Evolutionary conservation across 2,888 invertebrate species (phyloP).

Genomic region (Stenchaetothrips biformis): DNA sequence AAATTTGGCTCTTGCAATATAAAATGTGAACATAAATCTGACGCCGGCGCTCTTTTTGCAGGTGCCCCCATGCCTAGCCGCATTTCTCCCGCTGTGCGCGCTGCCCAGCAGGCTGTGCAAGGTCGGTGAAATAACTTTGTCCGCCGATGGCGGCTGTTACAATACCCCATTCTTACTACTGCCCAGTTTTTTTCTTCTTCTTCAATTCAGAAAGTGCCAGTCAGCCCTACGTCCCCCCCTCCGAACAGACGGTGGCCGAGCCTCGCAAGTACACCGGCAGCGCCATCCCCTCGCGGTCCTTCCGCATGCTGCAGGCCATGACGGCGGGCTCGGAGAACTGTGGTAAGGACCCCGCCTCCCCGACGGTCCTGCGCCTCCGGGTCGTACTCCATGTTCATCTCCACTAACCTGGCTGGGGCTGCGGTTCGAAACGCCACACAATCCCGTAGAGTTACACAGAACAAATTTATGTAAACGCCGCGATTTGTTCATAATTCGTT

Average conservation of each 20-base stretch:
- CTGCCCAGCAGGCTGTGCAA: constrained; percentile 8
- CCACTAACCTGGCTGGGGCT: too few species aligned
- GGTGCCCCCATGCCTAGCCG: not conserved
- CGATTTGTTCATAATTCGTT: too few species aligned
- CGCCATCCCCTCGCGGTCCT: constrained; percentile 74
- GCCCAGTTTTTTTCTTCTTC: too few species aligned
- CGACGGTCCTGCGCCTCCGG: too few species aligned
- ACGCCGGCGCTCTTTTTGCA: not conserved
- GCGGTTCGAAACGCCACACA: too few species aligned
- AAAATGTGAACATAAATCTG: not conserved
- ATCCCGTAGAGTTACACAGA: too few species aligned
- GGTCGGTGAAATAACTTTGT: not conserved
- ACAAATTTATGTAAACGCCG: too few species aligned
- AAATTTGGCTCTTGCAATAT: not conserved
- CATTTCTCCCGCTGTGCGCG: not conserved
- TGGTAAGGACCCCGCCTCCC: not conserved
- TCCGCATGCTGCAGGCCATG: constrained; percentile 74
- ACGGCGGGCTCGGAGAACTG: constrained; percentile 46
- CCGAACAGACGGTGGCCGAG: constrained; percentile 60
- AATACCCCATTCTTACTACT: too few species aligned
- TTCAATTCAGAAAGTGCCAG: constrained; percentile 37
- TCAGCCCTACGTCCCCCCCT: constrained; percentile 54
- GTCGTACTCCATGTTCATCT: too few species aligned
- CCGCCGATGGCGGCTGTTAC: too few species aligned
- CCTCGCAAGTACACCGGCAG: constrained; percentile 70